Base-by-base conservation (phyloP, 2,888 invertebrate species). In the Chromoteleia sp. region DNA sequence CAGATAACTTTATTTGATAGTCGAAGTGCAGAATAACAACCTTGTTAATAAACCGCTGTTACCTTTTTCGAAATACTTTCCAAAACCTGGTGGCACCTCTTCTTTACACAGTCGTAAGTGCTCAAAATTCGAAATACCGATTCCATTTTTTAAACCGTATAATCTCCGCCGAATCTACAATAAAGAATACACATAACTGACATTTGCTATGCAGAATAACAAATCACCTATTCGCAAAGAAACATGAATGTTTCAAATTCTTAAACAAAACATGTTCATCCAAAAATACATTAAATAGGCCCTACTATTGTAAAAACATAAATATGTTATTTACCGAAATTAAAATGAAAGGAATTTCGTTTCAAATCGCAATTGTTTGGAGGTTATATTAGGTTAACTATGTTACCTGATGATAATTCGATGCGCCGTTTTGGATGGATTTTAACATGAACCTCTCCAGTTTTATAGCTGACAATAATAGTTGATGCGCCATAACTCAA, bases 1-100 rank as follows among this genome's bases (percentile, higher is more conserved):
- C n/a, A n/a, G n/a, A n/a, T n/a, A n/a, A n/a, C n/a, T n/a, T n/a
- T n/a, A n/a, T n/a, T n/a, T n/a, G n/a, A n/a, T n/a, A n/a, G n/a
- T n/a, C n/a, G n/a, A n/a, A n/a, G n/a, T n/a, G n/a, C n/a, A n/a
- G n/a, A n/a, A n/a, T n/a, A n/a, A n/a, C n/a, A n/a, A n/a, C n/a
- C n/a, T n/a, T n/a, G n/a, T n/a, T n/a, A n/a, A n/a, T n/a, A n/a
- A n/a, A n/a, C n/a, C n/a, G n/a, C n/a, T 25, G 2, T 71, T 74
- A 87, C 94, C 94, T 6, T 95, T 95, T 88, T 95, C 94, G 87
- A 97, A 98, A 91, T 96, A 98, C 89, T 98, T 98, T 90, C 98
- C 98, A 92, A 98, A 98, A 0, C 98, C 98, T 92, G 98, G 98
- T 0, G 98, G 98, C 10, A 96, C 96, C 87, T 96, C 95, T 86